Evolutionary conservation across 2,888 invertebrate species (phyloP).

Genomic region (Eupeodes luniger): DNA sequence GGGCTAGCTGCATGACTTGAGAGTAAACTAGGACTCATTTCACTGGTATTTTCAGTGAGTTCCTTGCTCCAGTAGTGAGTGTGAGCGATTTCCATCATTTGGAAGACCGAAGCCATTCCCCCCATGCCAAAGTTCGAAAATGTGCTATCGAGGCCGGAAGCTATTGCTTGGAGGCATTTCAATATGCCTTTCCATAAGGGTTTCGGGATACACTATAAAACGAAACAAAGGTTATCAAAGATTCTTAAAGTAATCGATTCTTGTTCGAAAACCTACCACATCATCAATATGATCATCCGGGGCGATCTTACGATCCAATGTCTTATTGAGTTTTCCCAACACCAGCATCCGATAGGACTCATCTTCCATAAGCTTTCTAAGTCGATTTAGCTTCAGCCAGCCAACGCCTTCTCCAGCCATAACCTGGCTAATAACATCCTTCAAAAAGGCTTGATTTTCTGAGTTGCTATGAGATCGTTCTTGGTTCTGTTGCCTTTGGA

Average conservation of each 20-base stretch:
- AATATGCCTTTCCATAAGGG: slow-evolving; percentile 98
- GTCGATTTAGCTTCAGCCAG: slow-evolving; percentile 96
- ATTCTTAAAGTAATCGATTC: neutral
- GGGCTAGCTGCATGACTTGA: slow-evolving; percentile 85
- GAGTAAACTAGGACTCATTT: slow-evolving; percentile 82
- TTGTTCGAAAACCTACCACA: slow-evolving; percentile 88
- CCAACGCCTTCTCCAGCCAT: slow-evolving; percentile 88
- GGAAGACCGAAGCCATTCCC: slow-evolving; percentile 98
- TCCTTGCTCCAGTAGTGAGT: slow-evolving; percentile 99
- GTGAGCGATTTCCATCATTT: slow-evolving; percentile 98
- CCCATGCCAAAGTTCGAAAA: slow-evolving; percentile 97
- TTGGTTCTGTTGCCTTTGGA: slow-evolving; percentile 88
- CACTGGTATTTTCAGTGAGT: slow-evolving; percentile 86
- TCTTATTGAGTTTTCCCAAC: slow-evolving; percentile 96
- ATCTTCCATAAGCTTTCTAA: slow-evolving; percentile 99
- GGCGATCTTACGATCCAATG: slow-evolving; percentile 95
- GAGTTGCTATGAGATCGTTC: slow-evolving; percentile 91
- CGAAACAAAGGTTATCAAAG: neutral
- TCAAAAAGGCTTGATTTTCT: slow-evolving; percentile 97
- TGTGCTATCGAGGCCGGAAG: slow-evolving; percentile 95
- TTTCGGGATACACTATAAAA: slow-evolving; percentile 90
- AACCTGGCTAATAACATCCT: slow-evolving; percentile 89
- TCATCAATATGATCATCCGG: slow-evolving; percentile 99
- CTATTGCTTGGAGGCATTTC: slow-evolving; percentile 94
- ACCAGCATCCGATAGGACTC: slow-evolving; percentile 98